phyloP scores from a whole-genome alignment of 1,140 invertebrate genomes.

The Monomorium pharaonis region DNA sequence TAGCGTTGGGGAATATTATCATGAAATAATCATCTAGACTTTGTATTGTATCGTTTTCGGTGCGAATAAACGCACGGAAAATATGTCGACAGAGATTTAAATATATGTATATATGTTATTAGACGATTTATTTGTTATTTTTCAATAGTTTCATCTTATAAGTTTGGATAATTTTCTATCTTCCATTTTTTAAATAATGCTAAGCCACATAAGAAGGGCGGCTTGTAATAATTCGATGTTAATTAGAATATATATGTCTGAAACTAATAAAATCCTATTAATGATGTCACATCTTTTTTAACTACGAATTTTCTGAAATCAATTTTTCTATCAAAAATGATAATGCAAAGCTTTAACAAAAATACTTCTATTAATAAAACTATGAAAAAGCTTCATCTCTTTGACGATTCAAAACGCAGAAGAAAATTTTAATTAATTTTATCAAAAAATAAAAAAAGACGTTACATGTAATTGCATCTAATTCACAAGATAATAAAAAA shows the following conservation, averaged over 20 bases:
- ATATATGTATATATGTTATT: slow-evolving; percentile 26
- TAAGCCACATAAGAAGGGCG: slow-evolving; percentile 8
- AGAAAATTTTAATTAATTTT: not conserved
- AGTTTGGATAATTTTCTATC: not conserved
- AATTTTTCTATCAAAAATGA: not conserved
- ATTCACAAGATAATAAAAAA: not conserved
- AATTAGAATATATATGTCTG: not conserved
- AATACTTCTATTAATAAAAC: not conserved
- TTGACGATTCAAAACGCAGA: not conserved
- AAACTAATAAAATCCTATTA: slow-evolving; percentile 9
- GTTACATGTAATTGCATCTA: not conserved
- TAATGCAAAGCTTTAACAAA: not conserved
- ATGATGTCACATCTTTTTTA: slow-evolving; percentile 16
- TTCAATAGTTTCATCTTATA: not conserved
- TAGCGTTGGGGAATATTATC: not conserved
- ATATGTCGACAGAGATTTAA: slow-evolving; percentile 14
- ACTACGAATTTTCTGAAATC: not conserved
- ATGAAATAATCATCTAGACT: slow-evolving; percentile 11
- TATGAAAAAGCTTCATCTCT: not conserved
- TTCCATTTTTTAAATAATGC: not conserved
- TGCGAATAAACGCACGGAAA: slow-evolving; percentile 1
- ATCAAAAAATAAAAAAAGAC: not conserved
- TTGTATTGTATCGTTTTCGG: not conserved
- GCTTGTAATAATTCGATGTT: slow-evolving; percentile 6
- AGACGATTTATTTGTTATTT: slow-evolving; percentile 6